Conservation (phyloP, 2,113 vertebrate genomes). For the Struthidea cinerea region DNA sequence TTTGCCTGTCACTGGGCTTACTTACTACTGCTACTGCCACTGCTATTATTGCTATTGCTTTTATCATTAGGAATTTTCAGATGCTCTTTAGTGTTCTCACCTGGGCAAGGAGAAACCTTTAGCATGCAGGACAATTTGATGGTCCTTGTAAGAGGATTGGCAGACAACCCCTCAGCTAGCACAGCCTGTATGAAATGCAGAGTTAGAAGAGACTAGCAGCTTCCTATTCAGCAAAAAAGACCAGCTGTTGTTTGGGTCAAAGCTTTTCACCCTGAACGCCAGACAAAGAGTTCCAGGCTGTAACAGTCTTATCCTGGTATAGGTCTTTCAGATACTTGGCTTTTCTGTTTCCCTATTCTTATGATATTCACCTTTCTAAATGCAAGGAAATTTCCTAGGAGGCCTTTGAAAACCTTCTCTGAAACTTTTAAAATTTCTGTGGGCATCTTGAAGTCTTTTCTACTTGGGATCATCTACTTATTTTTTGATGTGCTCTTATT, state of each 20-base stretch:
- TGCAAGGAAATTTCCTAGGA: not conserved
- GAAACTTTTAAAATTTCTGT: not conserved
- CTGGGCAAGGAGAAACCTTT: not conserved
- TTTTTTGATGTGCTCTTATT: not conserved
- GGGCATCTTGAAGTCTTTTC: not conserved
- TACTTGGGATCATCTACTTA: not conserved
- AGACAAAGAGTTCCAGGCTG: not conserved
- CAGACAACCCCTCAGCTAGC: not conserved
- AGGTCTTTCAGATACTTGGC: not conserved
- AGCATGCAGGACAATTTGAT: not conserved
- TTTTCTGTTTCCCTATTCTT: not conserved
- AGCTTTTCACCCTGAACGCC: not conserved
- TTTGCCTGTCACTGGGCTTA: not conserved
- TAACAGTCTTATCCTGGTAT: not conserved
- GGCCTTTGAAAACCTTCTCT: not conserved
- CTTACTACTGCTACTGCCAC: not conserved
- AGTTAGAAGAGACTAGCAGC: not conserved
- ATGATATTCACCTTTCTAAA: not conserved
- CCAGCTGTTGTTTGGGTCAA: rapidly evolving
- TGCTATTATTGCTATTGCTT: not conserved
- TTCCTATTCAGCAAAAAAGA: not conserved
- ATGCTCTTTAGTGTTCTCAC: not conserved
- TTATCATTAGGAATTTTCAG: not conserved
- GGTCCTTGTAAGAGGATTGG: not conserved
- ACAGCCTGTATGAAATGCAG: not conserved